A percentile compares a stretch with the other conserved stretches of the same genome.
phyloP scores from a whole-genome alignment of 2,888 invertebrate species.

The Ellobium chinense region DNA sequence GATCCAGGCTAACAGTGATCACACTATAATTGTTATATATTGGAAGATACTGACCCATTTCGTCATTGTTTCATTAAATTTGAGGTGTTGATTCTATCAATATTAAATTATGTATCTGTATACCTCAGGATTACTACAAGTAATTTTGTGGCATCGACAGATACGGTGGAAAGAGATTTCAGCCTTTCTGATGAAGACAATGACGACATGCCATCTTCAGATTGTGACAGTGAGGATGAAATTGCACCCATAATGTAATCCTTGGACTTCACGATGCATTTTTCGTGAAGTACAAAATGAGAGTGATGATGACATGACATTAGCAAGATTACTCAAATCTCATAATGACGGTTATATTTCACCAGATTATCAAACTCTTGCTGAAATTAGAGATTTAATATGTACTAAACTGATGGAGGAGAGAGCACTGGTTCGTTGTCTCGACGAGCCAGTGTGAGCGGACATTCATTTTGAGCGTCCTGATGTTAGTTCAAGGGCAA shows the following conservation, averaged over 20 bases:
- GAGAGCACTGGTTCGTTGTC: too few relatives aligned
- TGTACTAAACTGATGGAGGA: neutral
- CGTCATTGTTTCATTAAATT: too few relatives aligned
- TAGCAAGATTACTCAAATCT: neutral
- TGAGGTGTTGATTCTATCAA: neutral
- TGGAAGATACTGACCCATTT: too few relatives aligned
- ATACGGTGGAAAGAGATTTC: neutral
- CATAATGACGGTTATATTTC: neutral
- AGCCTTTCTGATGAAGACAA: neutral
- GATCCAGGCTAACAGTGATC: too few relatives aligned
- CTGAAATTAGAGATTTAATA: neutral
- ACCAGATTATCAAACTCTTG: neutral
- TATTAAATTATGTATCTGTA: neutral
- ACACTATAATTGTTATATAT: too few relatives aligned
- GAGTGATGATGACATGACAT: neutral
- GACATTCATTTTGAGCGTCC: neutral
- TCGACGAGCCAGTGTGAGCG: slow-evolving; percentile 15
- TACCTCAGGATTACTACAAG: neutral
- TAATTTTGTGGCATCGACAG: neutral
- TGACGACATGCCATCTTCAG: neutral
- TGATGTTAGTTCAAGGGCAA: slow-evolving; percentile 12
- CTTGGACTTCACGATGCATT: too few relatives aligned
- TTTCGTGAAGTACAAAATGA: too few relatives aligned
- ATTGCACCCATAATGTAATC: too few relatives aligned
- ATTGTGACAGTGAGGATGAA: neutral